Evolutionary conservation across 1,140 invertebrate genomes (phyloP), one percentile per base, ranked within the genome.

Genomic region (Nebria ingens): DNA sequence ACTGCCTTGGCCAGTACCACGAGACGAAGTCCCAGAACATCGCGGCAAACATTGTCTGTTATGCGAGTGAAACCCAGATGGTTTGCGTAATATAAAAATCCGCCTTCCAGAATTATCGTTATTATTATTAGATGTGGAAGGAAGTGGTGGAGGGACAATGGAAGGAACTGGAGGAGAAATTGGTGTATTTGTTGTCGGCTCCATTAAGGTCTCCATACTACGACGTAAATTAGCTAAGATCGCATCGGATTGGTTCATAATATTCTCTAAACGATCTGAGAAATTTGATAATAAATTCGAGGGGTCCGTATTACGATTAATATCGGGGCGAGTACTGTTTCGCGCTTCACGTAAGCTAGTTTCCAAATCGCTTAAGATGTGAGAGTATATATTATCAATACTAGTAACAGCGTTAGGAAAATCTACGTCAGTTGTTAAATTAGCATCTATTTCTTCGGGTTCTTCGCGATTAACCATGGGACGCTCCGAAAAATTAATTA

Each of bases 401-500:
- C 56, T 21, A 51, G n/a, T 21, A 19, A 53, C 40, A 19, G 17
- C 17, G 21, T 51, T 51, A 19, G 29, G 2, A 52, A 11, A 45
- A 20, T 58, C 53, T n/a, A 58, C 25, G 21, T 60, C 60, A 1
- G 62, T 54, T 40, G 66, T 61, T 40, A 61, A 60, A 51, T 62
- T 61, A 45, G 29, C 1, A 22, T 2, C 20, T 13, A 1, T 29
- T 15, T 62, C 63, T 53, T 65, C 65, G 1, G 62, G 59, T 51
- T 51, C 50, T 11, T 51, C 50, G 2, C 21, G 50, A 49, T 19
- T 13, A 6, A 19, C 13, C 11, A 51, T 22, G 19, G 50, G 21
- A 11, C 66, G 57, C 50, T 70, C 67, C 1, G 67, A 64, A 57
- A 65, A 70, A 51, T 68, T 68, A n/a, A 68, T 65, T 1, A 70